Base-by-base conservation (phyloP, 1,140 invertebrate species). In the Drosophila dunni region DNA sequence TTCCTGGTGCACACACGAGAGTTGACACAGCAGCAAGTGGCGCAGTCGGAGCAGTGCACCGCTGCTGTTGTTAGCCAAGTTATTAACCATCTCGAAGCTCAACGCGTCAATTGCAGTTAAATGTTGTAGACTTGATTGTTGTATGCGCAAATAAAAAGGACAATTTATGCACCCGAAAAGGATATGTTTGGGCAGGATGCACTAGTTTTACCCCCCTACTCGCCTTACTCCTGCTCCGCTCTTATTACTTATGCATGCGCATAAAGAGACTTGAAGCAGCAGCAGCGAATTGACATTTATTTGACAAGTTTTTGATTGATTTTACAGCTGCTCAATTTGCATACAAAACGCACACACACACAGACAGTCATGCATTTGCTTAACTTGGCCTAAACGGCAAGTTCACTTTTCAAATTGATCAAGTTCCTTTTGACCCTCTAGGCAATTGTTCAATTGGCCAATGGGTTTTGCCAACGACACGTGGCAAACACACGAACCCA, bases 271-370 rank as follows among this genome's bases (percentile, higher is more conserved):
- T 11, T 42, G 38, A 48, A 51, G 34, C 34, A n/a, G 9, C 50
- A 66, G 15, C 64, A 56, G 36, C 17, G 51, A 60, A 51, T 71
- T 81, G 85, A 90, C 85, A 90, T 90, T 90, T 90, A 90, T 90
- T 90, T 90, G 85, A 90, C 85, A 90, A 90, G 72, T 73, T 85
- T 85, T 90, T 90, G 85, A 90, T 90, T 90, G 81, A 90, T 90
- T 85, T 82, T 90, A 90, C 85, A 90, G 85, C 85, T 90, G 85
- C 85, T 62, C 51, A 3, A 13, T 48, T 54, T 70, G 75, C 67
- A 62, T 36, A 40, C 20, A 24, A 50, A 38, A 36, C 1, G 9
- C 29, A 17, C 44, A 51, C 56, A 44, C 24, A 29, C 24, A 29
- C 24, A 29, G 3, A 29, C 24, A 29, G 3, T 5, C 24, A 29